Conservation (phyloP, 2,113 vertebrate species). For the Ceyx cyanopectus region DNA sequence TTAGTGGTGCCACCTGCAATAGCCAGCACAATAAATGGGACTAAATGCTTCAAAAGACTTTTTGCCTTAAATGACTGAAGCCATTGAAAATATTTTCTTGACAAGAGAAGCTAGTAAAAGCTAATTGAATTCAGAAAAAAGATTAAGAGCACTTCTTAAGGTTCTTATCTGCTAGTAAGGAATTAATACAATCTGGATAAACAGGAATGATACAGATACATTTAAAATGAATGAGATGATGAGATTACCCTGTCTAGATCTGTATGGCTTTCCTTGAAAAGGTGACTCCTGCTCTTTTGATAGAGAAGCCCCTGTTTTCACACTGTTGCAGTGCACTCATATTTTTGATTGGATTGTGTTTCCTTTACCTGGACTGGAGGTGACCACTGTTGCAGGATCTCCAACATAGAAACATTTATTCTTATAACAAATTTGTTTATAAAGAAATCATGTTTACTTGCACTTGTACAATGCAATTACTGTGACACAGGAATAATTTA, state of each 20-base stretch:
- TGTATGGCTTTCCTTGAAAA: neutral
- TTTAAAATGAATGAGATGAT: neutral
- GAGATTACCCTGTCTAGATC: neutral
- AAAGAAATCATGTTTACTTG: neutral
- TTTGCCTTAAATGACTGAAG: neutral
- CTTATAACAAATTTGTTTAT: neutral
- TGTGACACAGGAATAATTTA: neutral
- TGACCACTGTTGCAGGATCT: neutral
- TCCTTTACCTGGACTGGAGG: neutral
- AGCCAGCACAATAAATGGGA: neutral
- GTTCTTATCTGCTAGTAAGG: neutral
- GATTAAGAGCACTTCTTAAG: neutral
- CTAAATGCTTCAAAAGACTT: neutral
- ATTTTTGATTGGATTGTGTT: neutral
- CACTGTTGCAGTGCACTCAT: neutral
- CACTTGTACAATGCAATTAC: neutral
- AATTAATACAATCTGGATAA: neutral
- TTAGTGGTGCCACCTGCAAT: neutral
- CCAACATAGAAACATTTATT: neutral
- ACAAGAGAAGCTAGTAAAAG: neutral
- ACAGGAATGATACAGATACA: neutral
- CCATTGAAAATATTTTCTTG: constrained; percentile 9
- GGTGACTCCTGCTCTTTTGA: neutral
- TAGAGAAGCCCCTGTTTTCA: neutral
- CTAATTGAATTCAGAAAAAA: neutral